Evolutionary conservation across 1,140 invertebrate species (phyloP).

Genomic region (Cyphomyrmex costatus): DNA sequence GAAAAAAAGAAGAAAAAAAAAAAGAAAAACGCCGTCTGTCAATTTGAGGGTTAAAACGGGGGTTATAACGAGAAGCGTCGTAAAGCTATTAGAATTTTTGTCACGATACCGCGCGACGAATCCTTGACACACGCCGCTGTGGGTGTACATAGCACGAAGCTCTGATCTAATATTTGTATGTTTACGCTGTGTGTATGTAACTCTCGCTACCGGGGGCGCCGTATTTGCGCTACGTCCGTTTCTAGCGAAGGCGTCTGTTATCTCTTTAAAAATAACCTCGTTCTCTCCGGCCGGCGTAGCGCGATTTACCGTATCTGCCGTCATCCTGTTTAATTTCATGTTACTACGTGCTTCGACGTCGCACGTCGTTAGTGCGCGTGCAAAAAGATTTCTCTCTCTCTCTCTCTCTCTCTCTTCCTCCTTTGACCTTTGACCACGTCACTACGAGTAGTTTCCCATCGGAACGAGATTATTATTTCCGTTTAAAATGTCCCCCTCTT

Average conservation of each 20-base stretch:
- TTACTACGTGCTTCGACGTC: slow-evolving; percentile 47
- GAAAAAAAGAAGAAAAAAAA: too few species aligned
- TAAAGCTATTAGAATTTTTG: slow-evolving; percentile 54
- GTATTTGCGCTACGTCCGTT: slow-evolving; percentile 57
- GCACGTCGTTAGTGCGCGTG: slow-evolving; percentile 50
- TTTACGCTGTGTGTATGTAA: slow-evolving; percentile 57
- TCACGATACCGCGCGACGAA: slow-evolving; percentile 50
- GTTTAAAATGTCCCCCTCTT: slow-evolving; percentile 68
- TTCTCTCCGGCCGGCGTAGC: slow-evolving; percentile 38
- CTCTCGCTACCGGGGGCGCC: slow-evolving; percentile 50
- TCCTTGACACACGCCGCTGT: slow-evolving; percentile 52
- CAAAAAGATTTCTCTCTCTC: slow-evolving; percentile 20
- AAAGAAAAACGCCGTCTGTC: neutral
- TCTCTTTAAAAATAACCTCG: slow-evolving; percentile 64
- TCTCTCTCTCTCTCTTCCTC: neutral
- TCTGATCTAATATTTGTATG: slow-evolving; percentile 62
- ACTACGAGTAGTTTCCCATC: slow-evolving; percentile 67
- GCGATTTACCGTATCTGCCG: slow-evolving; percentile 63
- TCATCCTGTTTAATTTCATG: slow-evolving; percentile 56
- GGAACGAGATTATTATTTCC: slow-evolving; percentile 83
- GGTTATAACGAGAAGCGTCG: slow-evolving; percentile 24
- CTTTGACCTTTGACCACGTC: slow-evolving; percentile 30
- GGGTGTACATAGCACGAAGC: slow-evolving; percentile 58
- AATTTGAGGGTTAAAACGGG: neutral
- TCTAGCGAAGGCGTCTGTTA: slow-evolving; percentile 51